Evolutionary conservation across 2,888 invertebrate species (phyloP), one percentile per base, ranked within the genome.

Genomic region (Hirtodrosophila alboralis): DNA sequence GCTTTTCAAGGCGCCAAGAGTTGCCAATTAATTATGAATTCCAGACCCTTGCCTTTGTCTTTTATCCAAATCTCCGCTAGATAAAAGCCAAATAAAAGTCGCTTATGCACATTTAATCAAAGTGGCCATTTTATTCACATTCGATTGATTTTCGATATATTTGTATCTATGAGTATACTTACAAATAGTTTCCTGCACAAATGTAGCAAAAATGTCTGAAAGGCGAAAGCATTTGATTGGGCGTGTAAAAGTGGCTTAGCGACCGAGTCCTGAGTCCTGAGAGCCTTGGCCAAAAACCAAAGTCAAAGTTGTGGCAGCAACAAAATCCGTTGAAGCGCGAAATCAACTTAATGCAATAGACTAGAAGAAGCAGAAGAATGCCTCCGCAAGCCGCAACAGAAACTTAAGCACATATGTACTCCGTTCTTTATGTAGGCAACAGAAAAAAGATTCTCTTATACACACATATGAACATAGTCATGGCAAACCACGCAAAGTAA

Each of bases 261-360:
- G 31, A 18, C 16, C 30, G 9, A 58, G 41, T 36, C 36, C 21
- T 18, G 12, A 27, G 26, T 49, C n/a, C 57, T 53, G 13, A 28
- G 31, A 60, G 49, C 44, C 40, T 44, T 26, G 26, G 48, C 27
- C 41, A 34, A 58, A 38, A 47, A 41, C 33, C 59, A 40, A 80
- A 72, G 67, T 56, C 53, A 53, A 74, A 75, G 61, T 79, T 83
- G 75, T 66, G 64, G 54, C 53, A 49, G 59, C 59, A 62, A 52
- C 80, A 75, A 72, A 75, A 69, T 61, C 63, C 75, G 79, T 60
- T 84, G 68, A 57, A 81, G 79, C 85, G 81, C 62, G 62, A 81
- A 84, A 84, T 84, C 83, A 77, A 83, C 81, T 84, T 81, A 81
- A 81, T 81, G 81, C 81, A 84, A 72, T 81, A 76, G 69, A 67